Evolutionary conservation across 2,797 vertebrate genomes (phyloP), one percentile per base, ranked within the genome.

Genomic region (Menidia menidia): DNA sequence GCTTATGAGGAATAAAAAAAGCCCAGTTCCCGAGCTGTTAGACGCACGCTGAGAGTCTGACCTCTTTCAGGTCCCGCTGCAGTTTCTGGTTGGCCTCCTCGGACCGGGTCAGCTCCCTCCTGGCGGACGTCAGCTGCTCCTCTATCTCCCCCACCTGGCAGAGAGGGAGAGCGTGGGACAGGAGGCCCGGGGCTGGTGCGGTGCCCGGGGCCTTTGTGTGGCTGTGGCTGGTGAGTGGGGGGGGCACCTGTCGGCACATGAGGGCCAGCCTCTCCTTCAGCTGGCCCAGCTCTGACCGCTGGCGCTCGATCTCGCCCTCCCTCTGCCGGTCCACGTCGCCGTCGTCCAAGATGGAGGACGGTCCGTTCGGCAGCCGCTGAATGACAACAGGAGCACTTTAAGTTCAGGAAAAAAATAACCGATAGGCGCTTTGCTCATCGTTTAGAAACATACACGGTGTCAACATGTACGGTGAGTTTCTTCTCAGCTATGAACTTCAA

Each of bases 1-100:
- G 61, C 41, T 57, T 25, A n/a, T 35, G 69, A 25, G 25, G 25
- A 80, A 77, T 39, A 60, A 63, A 80, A 66, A n/a, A 75, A 45
- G 61, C 15, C 59, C 44, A 58, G 11, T 41, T 16, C 42, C 12
- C 15, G 7, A 6, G 18, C 41, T n/a, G 39, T 11, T 39, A 31
- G 48, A 18, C 39, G 19, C 55, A 25, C 3, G 51, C 9, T 19
- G 35, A 0, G 11, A 31, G 25, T 45, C 88, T 86, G 84, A 97
- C 96, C 96, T 97, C 96, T 71, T 97, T 97, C 75, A 97, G 93
- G 11, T 97, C 96, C 12, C 96, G 90, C 87, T 97, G 96, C 4
- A 97, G 93, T 78, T 97, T 97, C 91, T 94, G 90, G 87, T 96
- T 96, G 86, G 95, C 90, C 85, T 97, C 96, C 80, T 97, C 96